Evolutionary conservation across 2,797 vertebrate genomes (phyloP).

Genomic region (Tragopan temminckii): DNA sequence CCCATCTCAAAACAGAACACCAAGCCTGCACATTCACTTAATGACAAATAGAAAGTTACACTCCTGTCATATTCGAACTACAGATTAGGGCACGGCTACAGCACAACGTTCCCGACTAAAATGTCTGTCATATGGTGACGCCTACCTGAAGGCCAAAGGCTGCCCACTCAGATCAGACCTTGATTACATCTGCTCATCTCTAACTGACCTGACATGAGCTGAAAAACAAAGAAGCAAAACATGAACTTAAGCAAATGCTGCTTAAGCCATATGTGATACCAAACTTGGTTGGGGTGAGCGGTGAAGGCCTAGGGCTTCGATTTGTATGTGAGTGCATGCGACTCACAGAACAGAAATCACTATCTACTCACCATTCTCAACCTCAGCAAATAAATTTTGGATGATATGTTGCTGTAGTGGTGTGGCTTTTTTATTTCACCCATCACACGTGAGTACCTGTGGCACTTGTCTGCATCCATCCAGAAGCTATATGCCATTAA

Average conservation of each 20-base stretch:
- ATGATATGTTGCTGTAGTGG: rapidly evolving
- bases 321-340: rapidly evolving
- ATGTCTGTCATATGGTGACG: neutral
- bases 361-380: neutral
- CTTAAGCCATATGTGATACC: neutral
- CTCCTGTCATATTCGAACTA: neutral
- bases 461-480: rapidly evolving
- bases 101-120: neutral
- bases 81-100: neutral
- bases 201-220: neutral
- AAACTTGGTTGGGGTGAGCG: no score
- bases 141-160: neutral
- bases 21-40: neutral
- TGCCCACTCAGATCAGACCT: neutral
- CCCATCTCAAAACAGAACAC: neutral
- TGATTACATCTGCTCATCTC: neutral
- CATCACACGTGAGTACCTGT: neutral
- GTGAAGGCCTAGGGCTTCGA: neutral
- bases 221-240: neutral
- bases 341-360: neutral
- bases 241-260: neutral
- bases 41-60: neutral
- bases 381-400: neutral
- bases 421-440: neutral
- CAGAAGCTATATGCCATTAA: neutral